Evolutionary conservation across 2,113 vertebrate genomes (phyloP), one percentile per base, ranked within the genome.

Genomic region (Boleophthalmus pectinirostris): DNA sequence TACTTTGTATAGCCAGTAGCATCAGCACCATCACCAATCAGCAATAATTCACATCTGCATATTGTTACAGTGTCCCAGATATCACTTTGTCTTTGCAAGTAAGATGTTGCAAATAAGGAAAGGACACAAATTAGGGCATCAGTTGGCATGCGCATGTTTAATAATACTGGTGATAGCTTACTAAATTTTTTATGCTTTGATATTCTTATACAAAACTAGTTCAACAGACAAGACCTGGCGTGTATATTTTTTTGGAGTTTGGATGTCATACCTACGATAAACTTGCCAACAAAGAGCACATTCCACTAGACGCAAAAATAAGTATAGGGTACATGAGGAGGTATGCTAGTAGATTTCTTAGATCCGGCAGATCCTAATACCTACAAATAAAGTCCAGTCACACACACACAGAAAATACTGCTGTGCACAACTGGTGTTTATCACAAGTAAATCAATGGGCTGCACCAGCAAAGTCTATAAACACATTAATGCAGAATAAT

Each of bases 101-200:
- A 54, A 9, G 72, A 71, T 68, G 35, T 43, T 29, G 73, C 78
- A 86, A 82, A 83, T 72, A 57, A 85, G 65, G 21, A 57, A 25
- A n/a, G 53, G 68, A 64, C 51, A 61, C 64, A 80, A 82, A 85
- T 78, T 70, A 70, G 66, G 70, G 15, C 74, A 76, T 70, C 49
- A 16, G 49, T 63, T 76, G 66, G 63, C 65, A 49, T 47, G 35
- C 51, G 51, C 46, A 47, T 53, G 51, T 49, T 49, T 18, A 73
- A 74, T 58, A 25, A n/a, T 64, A 33, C 57, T 68, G 65, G 57
- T 70, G 47, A 66, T 47, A 56, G 33, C 63, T 53, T 76, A 63
- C 25, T 38, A 1, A 25, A 66, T 12, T 60, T 60, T 24, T 10
- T 3, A 12, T 54, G 29, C 38, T 5, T 54, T 35, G 15, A 63